Evolutionary conservation across 30 jellyfish, hydroid and myxozoan genomes (phyloP), one percentile per base, ranked within the genome.

Genomic region (Turritopsis rubra): DNA sequence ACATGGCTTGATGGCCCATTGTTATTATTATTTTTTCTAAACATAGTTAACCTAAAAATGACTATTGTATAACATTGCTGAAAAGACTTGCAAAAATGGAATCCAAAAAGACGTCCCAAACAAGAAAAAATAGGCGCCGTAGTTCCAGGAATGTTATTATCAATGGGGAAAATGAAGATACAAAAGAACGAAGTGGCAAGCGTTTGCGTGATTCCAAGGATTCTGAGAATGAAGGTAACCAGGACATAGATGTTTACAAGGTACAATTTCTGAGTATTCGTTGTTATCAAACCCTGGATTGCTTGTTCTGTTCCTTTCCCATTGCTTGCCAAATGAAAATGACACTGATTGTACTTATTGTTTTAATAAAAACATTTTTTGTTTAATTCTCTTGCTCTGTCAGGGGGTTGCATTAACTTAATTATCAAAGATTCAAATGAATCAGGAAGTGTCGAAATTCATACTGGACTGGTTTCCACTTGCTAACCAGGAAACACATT

Each of bases 131-230:
- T 29, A 75, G 68, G 22, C 83, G 83, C 21, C 65, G 83, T 18
- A 75, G 83, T 29, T n/a, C 68, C 41, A 26, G 83, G 25, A 75
- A 75, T 29, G 41, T 31, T 29, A 21, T 28, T 75, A 75, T 21
- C 28, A 75, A 75, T 21, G 83, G 83, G 8, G 83, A 75, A 9
- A 41, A 9, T 26, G 83, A 75, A 28, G 68, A 26, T 23, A 9
- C 83, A 26, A 75, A 75, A 29, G 83, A 75, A 41, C 28, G 60
- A 75, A 0, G 19, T 22, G 83, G 83, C 1, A 74, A 74, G 65
- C 82, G 82, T 65, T 20, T 22, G 54, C 82, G 82, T 74, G 82
- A 74, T 65, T 74, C 65, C 24, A 74, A 74, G 24, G 82, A 74
- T 23, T 74, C 23, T 30, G 82, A 74, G 13, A 52, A 22, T 21